Conservation (phyloP, 1,140 invertebrate species). For the Ostrea denselamellosa region DNA sequence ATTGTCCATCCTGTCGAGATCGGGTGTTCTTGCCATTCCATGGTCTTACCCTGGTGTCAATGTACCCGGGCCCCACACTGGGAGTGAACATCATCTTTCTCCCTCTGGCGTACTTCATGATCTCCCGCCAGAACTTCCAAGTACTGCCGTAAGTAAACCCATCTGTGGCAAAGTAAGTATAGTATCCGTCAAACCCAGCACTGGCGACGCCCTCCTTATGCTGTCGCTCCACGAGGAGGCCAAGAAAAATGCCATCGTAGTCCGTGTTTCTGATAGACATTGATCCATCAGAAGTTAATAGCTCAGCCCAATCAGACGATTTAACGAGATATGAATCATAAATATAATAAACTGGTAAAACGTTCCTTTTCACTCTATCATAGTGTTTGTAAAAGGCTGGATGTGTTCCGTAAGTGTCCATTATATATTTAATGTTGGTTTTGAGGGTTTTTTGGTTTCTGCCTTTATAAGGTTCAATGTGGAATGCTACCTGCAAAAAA, state of each 20-base stretch:
- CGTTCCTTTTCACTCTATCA: conserved; percentile 57
- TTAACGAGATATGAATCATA: conserved; percentile 79
- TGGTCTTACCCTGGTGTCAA: conserved; percentile 79
- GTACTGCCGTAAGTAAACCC: conserved; percentile 80
- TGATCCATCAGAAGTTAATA: conserved; percentile 72
- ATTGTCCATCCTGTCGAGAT: conserved; percentile 77
- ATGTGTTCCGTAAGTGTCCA: conserved; percentile 79
- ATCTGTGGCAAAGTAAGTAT: conserved; percentile 81
- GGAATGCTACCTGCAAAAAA: conserved; percentile 73
- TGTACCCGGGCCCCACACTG: conserved; percentile 80
- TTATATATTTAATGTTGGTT: conserved; percentile 77
- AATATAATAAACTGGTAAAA: conserved; percentile 80
- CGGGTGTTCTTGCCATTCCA: conserved; percentile 80
- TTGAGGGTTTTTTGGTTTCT: conserved; percentile 74
- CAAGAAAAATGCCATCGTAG: conserved; percentile 80
- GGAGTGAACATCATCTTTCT: conserved; percentile 79
- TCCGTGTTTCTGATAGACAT: conserved; percentile 76
- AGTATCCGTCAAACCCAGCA: conserved; percentile 81
- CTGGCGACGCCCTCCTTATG: conserved; percentile 71
- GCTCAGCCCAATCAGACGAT: conserved; percentile 73
- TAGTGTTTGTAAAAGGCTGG: conserved; percentile 78
- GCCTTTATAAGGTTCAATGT: conserved; percentile 80
- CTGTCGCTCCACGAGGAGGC: conserved; percentile 76
- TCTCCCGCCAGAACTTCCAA: conserved; percentile 77
- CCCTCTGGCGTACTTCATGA: conserved; percentile 73